A percentile compares a stretch with the other conserved stretches of the same genome.
Evolutionary conservation across 2,113 vertebrate species (phyloP).

Genomic region (Spheniscus mendiculus): DNA sequence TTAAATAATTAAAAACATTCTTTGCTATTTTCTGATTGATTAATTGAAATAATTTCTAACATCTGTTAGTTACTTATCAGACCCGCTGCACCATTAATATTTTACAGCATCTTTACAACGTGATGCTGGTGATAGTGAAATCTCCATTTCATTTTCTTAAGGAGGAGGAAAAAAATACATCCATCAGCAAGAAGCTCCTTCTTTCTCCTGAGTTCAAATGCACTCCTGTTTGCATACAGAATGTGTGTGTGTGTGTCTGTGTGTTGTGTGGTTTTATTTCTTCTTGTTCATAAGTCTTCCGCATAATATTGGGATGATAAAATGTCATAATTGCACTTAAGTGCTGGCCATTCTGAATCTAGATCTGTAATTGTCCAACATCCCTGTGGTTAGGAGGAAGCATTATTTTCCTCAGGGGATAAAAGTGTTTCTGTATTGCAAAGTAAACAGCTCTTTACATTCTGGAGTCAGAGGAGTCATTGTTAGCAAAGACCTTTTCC

Average conservation of each 20-base stretch:
- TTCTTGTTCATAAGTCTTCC: neutral
- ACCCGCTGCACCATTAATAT: conserved; percentile 64
- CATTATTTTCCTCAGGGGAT: neutral
- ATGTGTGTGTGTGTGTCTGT: neutral
- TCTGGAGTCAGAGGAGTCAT: neutral
- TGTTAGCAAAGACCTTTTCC: neutral
- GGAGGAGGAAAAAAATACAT: neutral
- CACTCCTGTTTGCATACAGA: neutral
- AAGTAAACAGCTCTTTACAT: conserved; percentile 14
- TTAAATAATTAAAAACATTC: conserved; percentile 69
- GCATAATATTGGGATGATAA: neutral
- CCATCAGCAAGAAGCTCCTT: neutral
- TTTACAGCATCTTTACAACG: conserved; percentile 56
- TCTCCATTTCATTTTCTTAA: conserved; percentile 47
- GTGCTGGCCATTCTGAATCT: conserved; percentile 14
- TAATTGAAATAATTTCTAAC: conserved; percentile 50
- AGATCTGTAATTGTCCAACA: neutral
- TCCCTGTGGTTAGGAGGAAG: neutral
- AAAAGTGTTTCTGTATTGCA: neutral
- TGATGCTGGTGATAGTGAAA: conserved; percentile 36
- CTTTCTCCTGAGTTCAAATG: neutral
- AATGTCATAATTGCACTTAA: neutral
- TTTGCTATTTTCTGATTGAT: conserved; percentile 53
- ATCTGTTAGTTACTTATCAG: conserved; percentile 47
- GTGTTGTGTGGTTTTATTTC: neutral